Conservation (phyloP, 2,888 invertebrate species). For the Lochmaea capreae region DNA sequence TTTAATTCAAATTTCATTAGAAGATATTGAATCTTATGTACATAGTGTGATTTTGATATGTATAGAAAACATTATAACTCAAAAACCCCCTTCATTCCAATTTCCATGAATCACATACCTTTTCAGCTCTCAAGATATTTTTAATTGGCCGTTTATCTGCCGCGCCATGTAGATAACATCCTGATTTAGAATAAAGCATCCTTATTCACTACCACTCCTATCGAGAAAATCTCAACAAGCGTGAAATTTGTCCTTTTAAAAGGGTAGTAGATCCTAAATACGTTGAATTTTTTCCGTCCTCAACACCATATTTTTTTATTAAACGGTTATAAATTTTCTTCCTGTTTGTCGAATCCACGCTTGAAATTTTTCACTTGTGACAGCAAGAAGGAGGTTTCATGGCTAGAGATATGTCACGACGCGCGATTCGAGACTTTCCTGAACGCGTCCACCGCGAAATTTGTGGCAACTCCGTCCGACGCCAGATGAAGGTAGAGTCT, state of each 20-base stretch:
- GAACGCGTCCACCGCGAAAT: conserved; percentile 34
- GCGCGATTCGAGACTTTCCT: neutral
- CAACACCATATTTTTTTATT: neutral
- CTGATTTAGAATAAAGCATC: no score
- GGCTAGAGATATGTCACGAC: neutral
- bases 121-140: no score
- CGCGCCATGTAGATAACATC: no score
- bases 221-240: no score
- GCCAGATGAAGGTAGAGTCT: conserved; percentile 29
- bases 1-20: no score
- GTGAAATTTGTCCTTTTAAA: neutral
- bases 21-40: no score
- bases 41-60: no score
- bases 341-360: neutral
- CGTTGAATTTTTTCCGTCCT: neutral
- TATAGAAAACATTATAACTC: no score
- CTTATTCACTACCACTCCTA: no score
- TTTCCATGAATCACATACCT: no score
- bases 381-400: neutral
- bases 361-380: conserved; percentile 8
- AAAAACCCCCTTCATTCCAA: no score
- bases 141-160: no score
- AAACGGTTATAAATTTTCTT: neutral
- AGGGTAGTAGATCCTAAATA: neutral
- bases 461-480: conserved; percentile 30